phyloP scores from a whole-genome alignment of 1,140 invertebrate genomes.

The Drosophila fuyamai region DNA sequence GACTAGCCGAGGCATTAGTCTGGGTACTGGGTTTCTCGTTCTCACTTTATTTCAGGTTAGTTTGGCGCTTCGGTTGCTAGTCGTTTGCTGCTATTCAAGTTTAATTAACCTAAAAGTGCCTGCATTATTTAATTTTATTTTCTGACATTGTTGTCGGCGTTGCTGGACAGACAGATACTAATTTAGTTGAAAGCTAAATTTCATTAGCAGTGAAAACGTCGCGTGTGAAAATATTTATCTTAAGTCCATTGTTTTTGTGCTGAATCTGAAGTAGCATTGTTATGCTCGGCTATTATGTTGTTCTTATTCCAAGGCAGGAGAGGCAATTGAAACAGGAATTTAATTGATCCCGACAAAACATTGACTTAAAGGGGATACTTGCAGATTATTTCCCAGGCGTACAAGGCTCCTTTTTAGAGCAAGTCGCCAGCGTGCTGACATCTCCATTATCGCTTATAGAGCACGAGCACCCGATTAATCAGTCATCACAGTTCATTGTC shows the following conservation, averaged over 20 bases:
- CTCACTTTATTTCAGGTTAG: constrained; percentile 63
- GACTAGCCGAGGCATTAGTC: constrained; percentile 22
- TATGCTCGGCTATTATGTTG: constrained; percentile 22
- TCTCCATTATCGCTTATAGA: constrained; percentile 46
- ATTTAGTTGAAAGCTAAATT: constrained; percentile 80
- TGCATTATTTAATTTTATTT: constrained; percentile 83
- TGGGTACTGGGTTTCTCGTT: constrained; percentile 16
- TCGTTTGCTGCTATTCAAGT: constrained; percentile 76
- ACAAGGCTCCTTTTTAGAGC: background rate
- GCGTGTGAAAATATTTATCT: constrained; percentile 82
- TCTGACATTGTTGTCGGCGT: constrained; percentile 48
- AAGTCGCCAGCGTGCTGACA: constrained; percentile 5
- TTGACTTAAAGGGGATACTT: background rate
- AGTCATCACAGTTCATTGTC: constrained; percentile 64
- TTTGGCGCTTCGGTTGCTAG: constrained; percentile 54
- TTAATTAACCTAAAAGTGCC: constrained; percentile 82
- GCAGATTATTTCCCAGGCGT: background rate
- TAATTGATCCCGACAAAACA: constrained; percentile 17
- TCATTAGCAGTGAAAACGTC: constrained; percentile 78
- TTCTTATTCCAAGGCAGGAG: constrained; percentile 4
- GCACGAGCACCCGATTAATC: constrained; percentile 31
- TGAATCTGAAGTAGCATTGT: constrained; percentile 37
- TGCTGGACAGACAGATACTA: constrained; percentile 53
- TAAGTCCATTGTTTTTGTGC: constrained; percentile 65
- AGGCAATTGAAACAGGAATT: constrained; percentile 29